Base-by-base conservation (phyloP, 2,888 invertebrate species). In the Conops quadrifasciatus region DNA sequence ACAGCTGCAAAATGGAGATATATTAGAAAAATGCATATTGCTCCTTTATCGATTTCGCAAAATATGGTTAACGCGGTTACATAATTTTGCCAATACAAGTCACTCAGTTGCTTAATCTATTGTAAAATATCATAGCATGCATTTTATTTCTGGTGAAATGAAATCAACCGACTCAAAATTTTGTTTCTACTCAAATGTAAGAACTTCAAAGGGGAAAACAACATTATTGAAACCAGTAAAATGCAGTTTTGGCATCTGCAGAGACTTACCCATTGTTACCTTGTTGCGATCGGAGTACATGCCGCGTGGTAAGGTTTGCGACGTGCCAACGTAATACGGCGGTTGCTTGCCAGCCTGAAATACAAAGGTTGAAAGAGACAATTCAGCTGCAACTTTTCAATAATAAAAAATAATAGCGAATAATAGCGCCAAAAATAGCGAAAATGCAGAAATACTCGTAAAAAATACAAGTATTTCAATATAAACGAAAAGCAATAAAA, bases 201-300 rank as follows among this genome's bases (percentile, higher is more conserved):
- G 58, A 58, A 58, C 3, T 28, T 58, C 58, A 58, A 24, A 71
- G 66, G 58, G 56, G 60, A 67, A 43, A 72, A 36, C 47, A 70
- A 67, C 53, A 64, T 67, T 62, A 45, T 16, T 7, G 45, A 30
- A 26, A 66, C 13, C 47, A 58, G 26, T 64, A 58, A 21, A 36
- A 28, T 3, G 30, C 53, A 19, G 16, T 49, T 26, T 28, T 16
- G 21, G 51, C 16, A 47, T 53, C 11, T 15, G 68, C 13, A 36
- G 9, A 16, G 63, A 78, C 85, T 80, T 79, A 86, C 86, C 86
- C 76, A 86, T 83, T 59, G 85, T 73, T 56, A 83, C 82, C 77
- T 86, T 86, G 72, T 81, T 85, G 47, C 86, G 84, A 76, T 86
- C 86, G 1, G 85, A 84, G 73, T 86, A 86, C 78, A 89, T 93